Base-by-base conservation (phyloP, 2,888 invertebrate species). In the Sarcophaga rosellei region DNA sequence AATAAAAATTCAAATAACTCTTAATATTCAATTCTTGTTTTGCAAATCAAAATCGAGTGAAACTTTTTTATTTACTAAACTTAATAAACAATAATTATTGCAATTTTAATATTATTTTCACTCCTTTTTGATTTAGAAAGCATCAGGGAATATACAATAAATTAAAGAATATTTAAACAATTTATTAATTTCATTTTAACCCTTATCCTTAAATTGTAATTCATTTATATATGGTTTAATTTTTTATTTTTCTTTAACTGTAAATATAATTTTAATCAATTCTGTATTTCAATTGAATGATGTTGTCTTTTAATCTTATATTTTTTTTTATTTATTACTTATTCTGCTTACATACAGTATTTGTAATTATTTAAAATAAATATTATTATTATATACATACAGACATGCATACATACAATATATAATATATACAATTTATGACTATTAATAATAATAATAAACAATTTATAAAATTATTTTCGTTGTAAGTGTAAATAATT, bases 401-500 rank as follows among this genome's bases (percentile, higher is more conserved):
- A 20, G 20, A 53, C 17, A 53, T 53, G 17, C 53, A 12, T 53
- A 53, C 53, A 15, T 53, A 53, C 47, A 15, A 53, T 53, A 53
- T 53, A 53, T 53, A 53, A 53, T 61, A 76, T 62, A 74, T 74
- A 61, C n/a, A 23, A 21, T 25, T 45, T 20, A 68, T 20, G n/a
- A 70, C 25, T 66, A 69, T 77, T 61, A 53, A 53, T 73, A 57
- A 23, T 45, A 66, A 72, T 44, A 81, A 84, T 59, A 76, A 76
- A 80, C 45, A 76, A 74, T 75, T 80, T 73, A 81, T 73, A 77
- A 77, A 76, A 73, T 68, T 63, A 68, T 81, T 76, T 84, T 81
- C 73, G 35, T 80, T 86, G 59, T 86, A 84, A 84, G 77, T 86
- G 86, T 86, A 86, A 81, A 86, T 86, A 86, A 81, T 74, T 77